Evolutionary conservation across 2,797 vertebrate genomes (phyloP).

Genomic region (Sebastes paucispinis): DNA sequence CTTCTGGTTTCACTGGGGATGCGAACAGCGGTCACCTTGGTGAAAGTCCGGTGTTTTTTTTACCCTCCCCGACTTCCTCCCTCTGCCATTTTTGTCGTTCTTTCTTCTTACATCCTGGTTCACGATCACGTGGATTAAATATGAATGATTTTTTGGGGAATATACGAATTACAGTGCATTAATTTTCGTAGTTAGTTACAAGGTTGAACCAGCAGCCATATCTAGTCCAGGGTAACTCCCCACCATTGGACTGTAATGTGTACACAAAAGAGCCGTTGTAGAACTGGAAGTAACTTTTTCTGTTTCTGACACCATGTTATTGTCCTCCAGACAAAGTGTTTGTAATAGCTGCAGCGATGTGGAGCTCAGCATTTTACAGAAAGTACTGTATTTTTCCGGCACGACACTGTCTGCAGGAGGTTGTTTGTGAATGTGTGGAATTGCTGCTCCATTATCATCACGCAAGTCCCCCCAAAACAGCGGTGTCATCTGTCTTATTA

Average conservation of each 20-base stretch:
- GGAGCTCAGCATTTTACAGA: conserved; percentile 50
- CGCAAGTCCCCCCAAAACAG: conserved; percentile 7
- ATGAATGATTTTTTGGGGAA: too few relatives aligned
- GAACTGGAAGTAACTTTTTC: conserved; percentile 17
- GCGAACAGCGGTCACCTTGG: too few relatives aligned
- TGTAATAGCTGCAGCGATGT: conserved; percentile 44
- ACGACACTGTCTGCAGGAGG: conserved; percentile 17
- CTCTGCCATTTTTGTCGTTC: too few relatives aligned
- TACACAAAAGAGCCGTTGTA: conserved; percentile 25
- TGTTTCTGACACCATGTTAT: conserved; percentile 48
- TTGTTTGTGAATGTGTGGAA: conserved; percentile 55
- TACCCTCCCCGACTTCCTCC: too few relatives aligned
- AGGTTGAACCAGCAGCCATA: background rate
- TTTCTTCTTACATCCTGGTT: too few relatives aligned
- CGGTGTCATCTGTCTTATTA: conserved; percentile 62
- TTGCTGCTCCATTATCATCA: conserved; percentile 50
- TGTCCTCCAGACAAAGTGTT: conserved; percentile 54
- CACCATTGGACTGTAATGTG: conserved; percentile 5
- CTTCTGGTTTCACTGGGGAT: too few relatives aligned
- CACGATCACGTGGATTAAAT: too few relatives aligned
- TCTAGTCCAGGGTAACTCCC: background rate
- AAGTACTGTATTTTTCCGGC: conserved; percentile 27
- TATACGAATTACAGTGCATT: rapidly evolving
- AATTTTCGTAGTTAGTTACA: too few relatives aligned
- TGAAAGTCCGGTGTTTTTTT: too few relatives aligned